Percentiles rank a stretch among this genome's conserved stretches.
phyloP scores from a whole-genome alignment of 1,140 invertebrate genomes.

The Drosophila lacteicornis region DNA sequence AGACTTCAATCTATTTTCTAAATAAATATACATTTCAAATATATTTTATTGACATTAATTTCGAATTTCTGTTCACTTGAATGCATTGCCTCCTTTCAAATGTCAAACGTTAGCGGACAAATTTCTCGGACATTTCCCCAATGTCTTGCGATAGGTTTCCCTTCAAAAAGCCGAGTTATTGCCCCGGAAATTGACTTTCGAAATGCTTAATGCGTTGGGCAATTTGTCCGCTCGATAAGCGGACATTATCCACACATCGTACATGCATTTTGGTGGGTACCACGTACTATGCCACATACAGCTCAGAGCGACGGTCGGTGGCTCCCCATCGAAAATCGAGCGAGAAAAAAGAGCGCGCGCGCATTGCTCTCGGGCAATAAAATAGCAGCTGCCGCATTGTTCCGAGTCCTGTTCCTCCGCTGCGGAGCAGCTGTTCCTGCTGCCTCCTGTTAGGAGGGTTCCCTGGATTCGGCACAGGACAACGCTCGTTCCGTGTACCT shows the following conservation, averaged over 20 bases:
- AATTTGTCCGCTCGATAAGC: conserved; percentile 72
- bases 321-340: conserved; percentile 34
- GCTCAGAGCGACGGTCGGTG: conserved; percentile 24
- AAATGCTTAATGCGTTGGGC: conserved; percentile 46
- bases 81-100: neutral
- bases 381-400: conserved; percentile 67
- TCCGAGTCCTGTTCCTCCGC: conserved; percentile 56
- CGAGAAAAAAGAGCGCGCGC: conserved; percentile 53
- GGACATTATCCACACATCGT: conserved; percentile 36
- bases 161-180: conserved; percentile 2
- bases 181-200: conserved; percentile 58
- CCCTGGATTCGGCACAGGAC: conserved; percentile 67
- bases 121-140: conserved; percentile 4
- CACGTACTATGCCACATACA: conserved; percentile 25
- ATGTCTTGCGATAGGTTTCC: conserved; percentile 22
- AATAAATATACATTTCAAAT: neutral
- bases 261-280: conserved; percentile 17
- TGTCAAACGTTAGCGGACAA: conserved; percentile 2
- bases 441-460: conserved; percentile 21
- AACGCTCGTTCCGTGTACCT: conserved; percentile 13
- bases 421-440: conserved; percentile 66
- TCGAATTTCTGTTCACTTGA: neutral
- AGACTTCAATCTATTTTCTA: neutral
- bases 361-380: conserved; percentile 59
- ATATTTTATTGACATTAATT: neutral